phyloP scores from a whole-genome alignment of 2,888 invertebrate species.

The Epinotia demarniana region DNA sequence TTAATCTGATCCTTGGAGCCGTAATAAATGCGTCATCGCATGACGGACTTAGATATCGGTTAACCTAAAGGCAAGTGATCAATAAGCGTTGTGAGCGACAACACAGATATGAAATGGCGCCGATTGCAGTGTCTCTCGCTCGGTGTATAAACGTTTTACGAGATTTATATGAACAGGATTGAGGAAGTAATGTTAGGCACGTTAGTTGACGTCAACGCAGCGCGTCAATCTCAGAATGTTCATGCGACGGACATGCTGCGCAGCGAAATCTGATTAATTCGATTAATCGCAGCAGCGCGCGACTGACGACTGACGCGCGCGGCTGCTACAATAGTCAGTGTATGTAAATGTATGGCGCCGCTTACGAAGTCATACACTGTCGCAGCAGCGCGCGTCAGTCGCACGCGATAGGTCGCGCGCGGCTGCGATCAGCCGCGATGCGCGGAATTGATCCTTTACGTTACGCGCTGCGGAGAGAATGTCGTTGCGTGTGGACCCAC shows the following conservation, averaged over 20 bases:
- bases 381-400: too few relatives aligned
- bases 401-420: too few relatives aligned
- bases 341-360: too few relatives aligned
- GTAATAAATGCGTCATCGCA: neutral
- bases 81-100: neutral
- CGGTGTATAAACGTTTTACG: neutral
- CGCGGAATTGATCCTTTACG: too few relatives aligned
- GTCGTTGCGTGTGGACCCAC: too few relatives aligned
- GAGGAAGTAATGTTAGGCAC: neutral
- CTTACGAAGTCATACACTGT: too few relatives aligned
- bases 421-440: too few relatives aligned
- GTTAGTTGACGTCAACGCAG: neutral
- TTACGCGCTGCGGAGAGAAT: too few relatives aligned
- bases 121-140: neutral
- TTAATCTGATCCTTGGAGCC: neutral
- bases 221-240: neutral
- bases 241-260: neutral
- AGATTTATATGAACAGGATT: neutral
- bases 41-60: neutral
- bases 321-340: too few relatives aligned
- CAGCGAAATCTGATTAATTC: too few relatives aligned
- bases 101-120: neutral
- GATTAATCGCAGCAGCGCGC: too few relatives aligned
- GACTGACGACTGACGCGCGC: too few relatives aligned
- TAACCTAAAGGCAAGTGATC: neutral